phyloP scores from a whole-genome alignment of 2,113 vertebrate species.

The Spea multiplicata region DNA sequence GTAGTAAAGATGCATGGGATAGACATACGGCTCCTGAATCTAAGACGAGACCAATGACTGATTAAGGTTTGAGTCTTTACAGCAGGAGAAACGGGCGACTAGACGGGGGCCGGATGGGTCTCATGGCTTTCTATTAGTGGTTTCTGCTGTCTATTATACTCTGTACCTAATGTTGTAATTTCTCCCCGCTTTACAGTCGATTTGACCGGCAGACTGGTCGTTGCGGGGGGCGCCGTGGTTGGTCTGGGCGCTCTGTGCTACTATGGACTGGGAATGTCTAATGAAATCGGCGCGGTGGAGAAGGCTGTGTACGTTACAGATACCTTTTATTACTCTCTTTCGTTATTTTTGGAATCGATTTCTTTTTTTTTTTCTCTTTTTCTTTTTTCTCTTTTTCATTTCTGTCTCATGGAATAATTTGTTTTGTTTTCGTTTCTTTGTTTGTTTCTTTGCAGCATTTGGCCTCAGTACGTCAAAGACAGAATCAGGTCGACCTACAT shows the following conservation, averaged over 20 bases:
- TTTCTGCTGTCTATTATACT: too few species aligned
- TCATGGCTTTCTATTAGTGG: too few species aligned
- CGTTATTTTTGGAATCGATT: background rate
- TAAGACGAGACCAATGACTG: too few species aligned
- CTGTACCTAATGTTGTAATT: background rate
- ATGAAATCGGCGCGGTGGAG: slow-evolving; percentile 90
- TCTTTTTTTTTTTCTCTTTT: background rate
- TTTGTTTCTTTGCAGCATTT: slow-evolving; percentile 73
- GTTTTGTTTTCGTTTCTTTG: background rate
- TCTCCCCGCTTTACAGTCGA: slow-evolving; percentile 69
- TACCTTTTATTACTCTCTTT: background rate
- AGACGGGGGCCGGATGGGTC: too few species aligned
- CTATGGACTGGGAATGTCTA: slow-evolving; percentile 95
- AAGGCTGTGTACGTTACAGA: slow-evolving; percentile 68
- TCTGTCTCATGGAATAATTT: background rate
- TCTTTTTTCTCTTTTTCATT: background rate
- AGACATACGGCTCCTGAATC: too few species aligned
- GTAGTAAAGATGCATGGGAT: too few species aligned
- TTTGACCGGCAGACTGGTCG: slow-evolving; percentile 77
- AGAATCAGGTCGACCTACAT: slow-evolving; percentile 92
- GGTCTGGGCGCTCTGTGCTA: slow-evolving; percentile 92
- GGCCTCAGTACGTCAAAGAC: slow-evolving; percentile 96
- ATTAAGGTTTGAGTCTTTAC: too few species aligned
- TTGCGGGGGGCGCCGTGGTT: slow-evolving; percentile 88
- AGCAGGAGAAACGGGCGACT: too few species aligned